Conservation (phyloP, 1,140 invertebrate genomes). For the Tetraneura akinire region DNA sequence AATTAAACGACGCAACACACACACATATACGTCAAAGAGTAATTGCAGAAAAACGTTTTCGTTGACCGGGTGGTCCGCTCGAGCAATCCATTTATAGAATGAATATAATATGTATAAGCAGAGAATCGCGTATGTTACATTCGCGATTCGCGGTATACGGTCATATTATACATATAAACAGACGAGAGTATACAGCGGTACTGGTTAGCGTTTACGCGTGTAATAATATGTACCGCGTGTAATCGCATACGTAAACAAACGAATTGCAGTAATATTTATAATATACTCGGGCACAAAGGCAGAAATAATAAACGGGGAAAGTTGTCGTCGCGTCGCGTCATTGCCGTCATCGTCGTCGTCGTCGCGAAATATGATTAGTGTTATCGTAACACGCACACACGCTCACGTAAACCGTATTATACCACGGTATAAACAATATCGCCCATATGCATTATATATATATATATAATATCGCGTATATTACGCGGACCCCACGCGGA, state of each 20-base stretch:
- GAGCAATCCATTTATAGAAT: constrained; percentile 22
- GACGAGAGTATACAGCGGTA: too few relatives aligned
- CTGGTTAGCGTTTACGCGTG: neutral
- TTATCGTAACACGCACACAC: neutral
- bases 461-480: neutral
- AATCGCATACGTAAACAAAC: constrained; percentile 21
- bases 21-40: too few relatives aligned
- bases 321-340: constrained; percentile 9
- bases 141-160: too few relatives aligned
- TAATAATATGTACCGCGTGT: too few relatives aligned
- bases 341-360: too few relatives aligned
- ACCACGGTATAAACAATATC: too few relatives aligned
- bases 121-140: too few relatives aligned
- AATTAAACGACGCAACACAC: neutral
- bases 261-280: too few relatives aligned
- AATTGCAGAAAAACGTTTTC: neutral
- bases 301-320: constrained; percentile 43
- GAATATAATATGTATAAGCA: too few relatives aligned
- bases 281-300: neutral
- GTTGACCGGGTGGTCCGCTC: constrained; percentile 19
- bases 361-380: constrained; percentile 47
- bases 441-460: neutral
- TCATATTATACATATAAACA: too few relatives aligned
- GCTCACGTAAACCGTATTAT: neutral
- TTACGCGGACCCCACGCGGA: neutral